These are phyloP conservation scores for Sus cebifrons DNA, from an alignment of 2,797 vertebrate species.

Conservation along the genomic window DNA sequence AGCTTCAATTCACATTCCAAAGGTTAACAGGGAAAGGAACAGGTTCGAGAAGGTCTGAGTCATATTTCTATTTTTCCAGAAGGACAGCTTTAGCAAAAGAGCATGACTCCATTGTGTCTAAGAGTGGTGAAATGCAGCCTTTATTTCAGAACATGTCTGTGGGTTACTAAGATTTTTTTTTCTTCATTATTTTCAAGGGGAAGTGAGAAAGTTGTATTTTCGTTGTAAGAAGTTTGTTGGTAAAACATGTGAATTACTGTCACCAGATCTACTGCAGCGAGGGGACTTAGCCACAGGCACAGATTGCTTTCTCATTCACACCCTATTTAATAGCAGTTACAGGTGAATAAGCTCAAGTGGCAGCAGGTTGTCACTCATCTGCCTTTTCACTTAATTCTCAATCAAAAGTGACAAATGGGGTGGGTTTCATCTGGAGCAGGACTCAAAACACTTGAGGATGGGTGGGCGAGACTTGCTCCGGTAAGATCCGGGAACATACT, in stretches of 20 bases:
- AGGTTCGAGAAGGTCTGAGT: constrained; percentile 65
- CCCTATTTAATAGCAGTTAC: neutral
- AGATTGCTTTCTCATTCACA: neutral
- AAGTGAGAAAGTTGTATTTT: neutral
- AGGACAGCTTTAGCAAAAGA: constrained; percentile 44
- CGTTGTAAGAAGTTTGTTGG: constrained; percentile 25
- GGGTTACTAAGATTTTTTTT: neutral
- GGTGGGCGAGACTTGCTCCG: neutral
- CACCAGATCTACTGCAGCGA: neutral
- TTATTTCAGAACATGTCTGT: neutral
- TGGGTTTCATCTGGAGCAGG: neutral
- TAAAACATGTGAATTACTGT: neutral
- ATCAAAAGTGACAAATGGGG: neutral
- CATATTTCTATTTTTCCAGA: constrained; percentile 64
- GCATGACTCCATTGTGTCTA: fast-evolving
- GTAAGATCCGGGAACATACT: neutral
- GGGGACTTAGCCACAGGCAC: neutral
- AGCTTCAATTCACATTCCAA: constrained; percentile 62
- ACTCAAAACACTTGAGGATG: neutral
- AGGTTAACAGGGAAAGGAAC: constrained; percentile 56
- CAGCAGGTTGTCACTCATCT: fast-evolving
- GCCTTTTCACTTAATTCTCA: neutral
- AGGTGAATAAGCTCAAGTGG: neutral
- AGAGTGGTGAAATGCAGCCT: constrained; percentile 32
- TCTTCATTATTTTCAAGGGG: constrained; percentile 16